Evolutionary conservation across 2,797 vertebrate species (phyloP), one percentile per base, ranked within the genome.

Genomic region (Catostomus latipinnis): DNA sequence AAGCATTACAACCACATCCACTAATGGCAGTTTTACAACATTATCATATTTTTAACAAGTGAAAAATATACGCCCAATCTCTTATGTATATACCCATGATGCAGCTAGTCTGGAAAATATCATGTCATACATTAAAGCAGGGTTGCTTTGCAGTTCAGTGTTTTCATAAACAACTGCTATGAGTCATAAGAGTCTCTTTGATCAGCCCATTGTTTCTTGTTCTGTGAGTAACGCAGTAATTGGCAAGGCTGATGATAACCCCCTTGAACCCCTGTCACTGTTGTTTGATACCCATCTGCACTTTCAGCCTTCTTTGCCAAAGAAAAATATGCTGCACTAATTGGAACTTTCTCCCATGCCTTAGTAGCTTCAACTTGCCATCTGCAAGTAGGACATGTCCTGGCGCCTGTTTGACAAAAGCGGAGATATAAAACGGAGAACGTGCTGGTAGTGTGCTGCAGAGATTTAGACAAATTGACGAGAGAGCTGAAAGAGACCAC

Each of bases 221-320:
- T 82, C 81, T 81, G 87, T 84, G 83, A 85, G 88, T 71, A 78
- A 72, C 82, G 77, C 79, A 54, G 83, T 93, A 94, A 93, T 92
- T 92, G 93, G 88, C 88, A 90, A 81, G 84, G 88, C 82, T 81
- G 56, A 79, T 85, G 89, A 91, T 90, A 89, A 90, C 86, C 87
- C 79, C 82, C 81, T 78, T 83, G 86, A 88, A 86, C 86, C 85
- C 77, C 78, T 85, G 81, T 90, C 91, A 88, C 91, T 91, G 89
- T 86, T 74, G 83, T 82, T 81, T 87, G 91, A 89, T 90, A 89
- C 86, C 72, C 84, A 83, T 88, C 83, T 86, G 82, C 74, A 80
- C 82, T 80, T 71, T 78, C 79, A 74, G 79, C 56, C 78, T 81
- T 85, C 88, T 83, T 78, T 85, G 82, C 79, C 81, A 86, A 88